phyloP scores from a whole-genome alignment of 2,113 vertebrate species.

The Cervus canadensis region DNA sequence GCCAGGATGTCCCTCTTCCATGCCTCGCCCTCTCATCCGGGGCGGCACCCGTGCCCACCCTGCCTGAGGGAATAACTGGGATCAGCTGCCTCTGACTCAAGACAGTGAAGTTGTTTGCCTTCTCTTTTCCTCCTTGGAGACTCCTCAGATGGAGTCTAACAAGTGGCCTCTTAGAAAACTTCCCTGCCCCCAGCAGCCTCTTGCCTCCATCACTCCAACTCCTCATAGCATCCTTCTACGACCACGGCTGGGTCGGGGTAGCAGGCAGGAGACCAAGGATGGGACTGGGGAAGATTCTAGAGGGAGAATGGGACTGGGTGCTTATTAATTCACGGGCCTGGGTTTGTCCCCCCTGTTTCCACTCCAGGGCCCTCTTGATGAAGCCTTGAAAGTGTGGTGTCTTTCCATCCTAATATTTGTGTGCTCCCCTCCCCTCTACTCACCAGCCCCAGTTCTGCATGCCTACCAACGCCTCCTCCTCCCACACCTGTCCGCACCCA shows the following conservation, averaged over 20 bases:
- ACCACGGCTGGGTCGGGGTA: not conserved
- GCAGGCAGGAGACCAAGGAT: not conserved
- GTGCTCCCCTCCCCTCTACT: not conserved
- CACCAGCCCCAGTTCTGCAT: not conserved
- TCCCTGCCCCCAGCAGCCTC: not conserved
- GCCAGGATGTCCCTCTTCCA: not conserved
- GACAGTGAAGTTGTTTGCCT: not conserved
- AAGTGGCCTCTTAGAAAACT: not conserved
- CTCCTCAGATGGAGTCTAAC: not conserved
- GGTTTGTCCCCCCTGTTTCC: not conserved
- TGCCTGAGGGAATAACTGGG: not conserved
- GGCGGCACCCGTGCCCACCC: not conserved
- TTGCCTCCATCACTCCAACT: not conserved
- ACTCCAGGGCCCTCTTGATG: not conserved
- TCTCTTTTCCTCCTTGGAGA: not conserved
- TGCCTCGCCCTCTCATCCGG: not conserved
- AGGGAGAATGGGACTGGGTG: not conserved
- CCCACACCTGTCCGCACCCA: not conserved
- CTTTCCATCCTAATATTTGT: not conserved
- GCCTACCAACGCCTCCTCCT: not conserved
- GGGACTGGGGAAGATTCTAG: not conserved
- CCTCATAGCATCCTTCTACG: not conserved
- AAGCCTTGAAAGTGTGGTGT: slow-evolving; percentile 28
- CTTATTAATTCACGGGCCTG: slow-evolving; percentile 14
- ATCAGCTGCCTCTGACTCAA: not conserved